Conservation (phyloP, 2,113 vertebrate species). For the Triplophysa rosa region DNA sequence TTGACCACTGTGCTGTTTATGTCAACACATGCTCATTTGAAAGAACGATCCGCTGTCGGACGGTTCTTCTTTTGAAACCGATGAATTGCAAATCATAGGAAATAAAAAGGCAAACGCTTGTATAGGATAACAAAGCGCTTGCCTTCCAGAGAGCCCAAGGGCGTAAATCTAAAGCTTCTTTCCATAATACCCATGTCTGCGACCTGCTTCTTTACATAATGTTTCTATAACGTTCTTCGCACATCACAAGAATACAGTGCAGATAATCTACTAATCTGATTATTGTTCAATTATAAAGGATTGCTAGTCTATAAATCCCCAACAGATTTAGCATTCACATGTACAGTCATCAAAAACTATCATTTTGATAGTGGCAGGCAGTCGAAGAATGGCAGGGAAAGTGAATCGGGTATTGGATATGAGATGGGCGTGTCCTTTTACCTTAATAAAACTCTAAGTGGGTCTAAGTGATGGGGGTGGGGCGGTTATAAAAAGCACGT, state of each 20-base stretch:
- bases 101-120: conserved; percentile 57
- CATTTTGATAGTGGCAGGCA: conserved; percentile 56
- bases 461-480: conserved; percentile 45
- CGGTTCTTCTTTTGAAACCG: conserved; percentile 62
- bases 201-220: conserved; percentile 61
- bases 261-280: conserved; percentile 74
- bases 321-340: conserved; percentile 48
- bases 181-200: conserved; percentile 66
- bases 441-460: conserved; percentile 60
- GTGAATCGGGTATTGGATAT: conserved; percentile 56
- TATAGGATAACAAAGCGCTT: conserved; percentile 60
- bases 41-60: conserved; percentile 58
- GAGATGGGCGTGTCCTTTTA: conserved; percentile 59
- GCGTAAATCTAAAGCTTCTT: conserved; percentile 49
- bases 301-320: conserved; percentile 58
- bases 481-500: conserved; percentile 59
- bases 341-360: conserved; percentile 51
- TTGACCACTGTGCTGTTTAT: conserved; percentile 72
- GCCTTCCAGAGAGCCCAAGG: conserved; percentile 45
- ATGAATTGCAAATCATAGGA: conserved; percentile 67
- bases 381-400: conserved; percentile 54
- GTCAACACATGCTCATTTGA: conserved; percentile 66
- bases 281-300: conserved; percentile 65
- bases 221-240: conserved; percentile 56
- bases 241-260: conserved; percentile 58